A percentile compares a stretch with the other conserved stretches of the same genome.
These are phyloP conservation scores for Leucopternis melanops DNA, from an alignment of 2,113 vertebrate species.

Conservation along the genomic window DNA sequence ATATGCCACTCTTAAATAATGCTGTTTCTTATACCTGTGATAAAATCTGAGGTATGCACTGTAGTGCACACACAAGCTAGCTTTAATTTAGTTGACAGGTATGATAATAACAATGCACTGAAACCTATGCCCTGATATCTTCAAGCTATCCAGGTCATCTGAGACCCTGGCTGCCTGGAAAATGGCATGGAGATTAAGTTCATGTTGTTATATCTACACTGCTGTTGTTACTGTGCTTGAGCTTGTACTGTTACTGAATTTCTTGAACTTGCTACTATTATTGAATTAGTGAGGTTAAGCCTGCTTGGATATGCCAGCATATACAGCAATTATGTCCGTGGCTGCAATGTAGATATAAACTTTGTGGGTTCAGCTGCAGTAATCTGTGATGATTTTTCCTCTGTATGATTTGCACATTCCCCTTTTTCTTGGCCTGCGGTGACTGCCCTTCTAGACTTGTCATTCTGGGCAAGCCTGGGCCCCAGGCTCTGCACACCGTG, in stretches of 20 bases:
- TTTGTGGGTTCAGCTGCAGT: not conserved
- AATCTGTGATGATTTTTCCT: not conserved
- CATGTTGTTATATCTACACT: not conserved
- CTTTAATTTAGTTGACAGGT: not conserved
- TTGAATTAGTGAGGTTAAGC: not conserved
- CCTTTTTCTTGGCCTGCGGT: not conserved
- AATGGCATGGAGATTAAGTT: not conserved
- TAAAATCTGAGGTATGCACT: not conserved
- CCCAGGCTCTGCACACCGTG: not conserved
- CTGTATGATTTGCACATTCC: not conserved
- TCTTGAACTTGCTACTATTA: not conserved
- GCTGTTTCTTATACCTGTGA: not conserved
- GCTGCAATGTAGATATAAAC: not conserved
- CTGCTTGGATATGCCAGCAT: not conserved
- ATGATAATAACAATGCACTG: not conserved
- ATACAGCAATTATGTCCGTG: not conserved
- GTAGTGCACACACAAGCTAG: fast-evolving
- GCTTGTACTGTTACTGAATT: not conserved
- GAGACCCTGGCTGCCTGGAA: not conserved
- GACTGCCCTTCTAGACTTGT: not conserved
- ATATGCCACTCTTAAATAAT: not conserved
- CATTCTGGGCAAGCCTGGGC: not conserved
- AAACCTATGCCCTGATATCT: not conserved
- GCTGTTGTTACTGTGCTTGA: not conserved
- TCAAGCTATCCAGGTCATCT: not conserved